Evolutionary conservation across 2,888 invertebrate species (phyloP).

Genomic region (Vannuccia rotundouncinata): DNA sequence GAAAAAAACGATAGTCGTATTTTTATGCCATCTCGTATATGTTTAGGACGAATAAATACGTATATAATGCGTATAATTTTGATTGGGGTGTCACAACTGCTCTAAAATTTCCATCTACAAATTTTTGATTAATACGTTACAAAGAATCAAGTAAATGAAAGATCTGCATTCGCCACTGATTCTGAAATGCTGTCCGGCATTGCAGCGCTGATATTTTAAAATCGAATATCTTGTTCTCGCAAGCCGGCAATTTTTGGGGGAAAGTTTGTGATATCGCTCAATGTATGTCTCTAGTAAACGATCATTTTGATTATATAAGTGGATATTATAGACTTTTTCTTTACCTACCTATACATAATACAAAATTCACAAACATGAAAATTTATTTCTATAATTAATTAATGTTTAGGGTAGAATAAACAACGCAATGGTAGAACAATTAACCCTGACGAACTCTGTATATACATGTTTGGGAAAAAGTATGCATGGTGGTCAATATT

Average conservation of each 20-base stretch:
- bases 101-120: background rate
- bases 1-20: too few species aligned
- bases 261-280: background rate
- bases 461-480: too few species aligned
- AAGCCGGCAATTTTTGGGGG: background rate
- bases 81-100: background rate
- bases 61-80: too few species aligned
- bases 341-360: too few species aligned
- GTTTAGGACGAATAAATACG: too few species aligned
- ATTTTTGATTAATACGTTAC: background rate
- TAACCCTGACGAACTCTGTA: too few species aligned
- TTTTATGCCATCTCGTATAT: too few species aligned
- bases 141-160: background rate
- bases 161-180: background rate
- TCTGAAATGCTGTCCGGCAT: background rate
- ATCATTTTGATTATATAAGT: background rate
- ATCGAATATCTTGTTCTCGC: background rate
- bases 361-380: too few species aligned
- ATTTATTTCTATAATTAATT: too few species aligned
- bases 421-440: too few species aligned
- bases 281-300: background rate
- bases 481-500: too few species aligned
- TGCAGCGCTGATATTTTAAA: background rate
- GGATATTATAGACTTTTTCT: background rate
- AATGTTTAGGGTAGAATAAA: too few species aligned